These are phyloP conservation scores for Gnathonemus longibarbis DNA, from an alignment of 2,113 vertebrate species.

Conservation along the genomic window DNA sequence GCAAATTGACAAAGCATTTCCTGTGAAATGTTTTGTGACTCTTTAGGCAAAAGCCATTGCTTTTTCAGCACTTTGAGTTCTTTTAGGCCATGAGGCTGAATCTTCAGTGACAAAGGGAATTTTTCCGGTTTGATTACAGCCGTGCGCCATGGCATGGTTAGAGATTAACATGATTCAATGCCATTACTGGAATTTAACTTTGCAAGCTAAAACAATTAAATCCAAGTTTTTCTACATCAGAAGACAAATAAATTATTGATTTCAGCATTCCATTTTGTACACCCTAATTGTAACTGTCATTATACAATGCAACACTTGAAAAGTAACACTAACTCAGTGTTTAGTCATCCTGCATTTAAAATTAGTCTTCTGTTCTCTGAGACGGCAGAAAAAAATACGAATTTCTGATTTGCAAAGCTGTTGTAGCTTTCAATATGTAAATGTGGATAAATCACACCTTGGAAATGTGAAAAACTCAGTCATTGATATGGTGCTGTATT, in stretches of 20 bases:
- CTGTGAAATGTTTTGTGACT: background rate
- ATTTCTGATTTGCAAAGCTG: background rate
- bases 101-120: background rate
- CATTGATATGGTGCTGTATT: background rate
- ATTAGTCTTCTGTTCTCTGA: background rate
- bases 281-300: background rate
- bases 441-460: constrained; percentile 17
- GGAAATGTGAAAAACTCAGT: background rate
- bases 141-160: too few relatives aligned
- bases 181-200: background rate
- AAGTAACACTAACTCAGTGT: background rate
- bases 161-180: background rate
- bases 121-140: background rate
- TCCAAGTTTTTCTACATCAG: background rate
- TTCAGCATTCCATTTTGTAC: background rate
- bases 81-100: background rate
- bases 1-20: background rate
- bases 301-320: background rate
- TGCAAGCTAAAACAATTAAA: background rate
- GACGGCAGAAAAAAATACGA: background rate
- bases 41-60: background rate
- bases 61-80: background rate
- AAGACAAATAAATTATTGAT: background rate
- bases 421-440: constrained; percentile 4
- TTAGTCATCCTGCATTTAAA: background rate